These are phyloP conservation scores for Anisognathus igniventris DNA, from an alignment of 2,797 vertebrate species.

Conservation along the genomic window DNA sequence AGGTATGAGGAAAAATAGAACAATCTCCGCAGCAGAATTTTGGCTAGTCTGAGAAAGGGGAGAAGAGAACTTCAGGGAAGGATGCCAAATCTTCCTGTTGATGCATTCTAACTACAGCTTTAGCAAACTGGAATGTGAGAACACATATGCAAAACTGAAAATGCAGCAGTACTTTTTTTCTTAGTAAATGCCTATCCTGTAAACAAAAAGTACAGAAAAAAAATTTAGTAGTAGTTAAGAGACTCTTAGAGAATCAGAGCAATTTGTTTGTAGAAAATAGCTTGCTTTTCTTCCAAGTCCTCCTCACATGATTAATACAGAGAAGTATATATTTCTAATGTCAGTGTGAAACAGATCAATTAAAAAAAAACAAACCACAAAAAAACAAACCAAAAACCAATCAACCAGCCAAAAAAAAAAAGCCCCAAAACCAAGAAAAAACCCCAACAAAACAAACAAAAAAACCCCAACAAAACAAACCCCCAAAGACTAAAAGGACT, in stretches of 20 bases:
- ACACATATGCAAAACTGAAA: background rate
- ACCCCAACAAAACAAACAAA: too few relatives aligned
- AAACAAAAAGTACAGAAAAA: background rate
- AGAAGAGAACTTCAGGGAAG: background rate
- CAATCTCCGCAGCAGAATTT: background rate
- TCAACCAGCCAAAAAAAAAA: background rate
- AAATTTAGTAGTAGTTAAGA: background rate
- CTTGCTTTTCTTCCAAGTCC: background rate
- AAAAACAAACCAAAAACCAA: accelerated
- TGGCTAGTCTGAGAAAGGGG: background rate
- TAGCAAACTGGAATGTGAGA: background rate
- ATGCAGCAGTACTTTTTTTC: background rate
- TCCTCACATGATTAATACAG: background rate
- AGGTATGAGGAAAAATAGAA: background rate
- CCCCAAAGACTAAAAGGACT: background rate
- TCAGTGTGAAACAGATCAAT: background rate
- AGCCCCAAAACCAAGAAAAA: too few relatives aligned
- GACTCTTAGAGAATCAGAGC: background rate
- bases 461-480: background rate
- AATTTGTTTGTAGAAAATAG: background rate
- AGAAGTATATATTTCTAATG: background rate
- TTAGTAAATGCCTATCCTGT: background rate
- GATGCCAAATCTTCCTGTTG: background rate
- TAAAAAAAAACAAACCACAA: background rate
- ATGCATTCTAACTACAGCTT: background rate